These are phyloP conservation scores for Zaprionus inermis DNA, from an alignment of 1,140 invertebrate genomes.

Conservation along the genomic window DNA sequence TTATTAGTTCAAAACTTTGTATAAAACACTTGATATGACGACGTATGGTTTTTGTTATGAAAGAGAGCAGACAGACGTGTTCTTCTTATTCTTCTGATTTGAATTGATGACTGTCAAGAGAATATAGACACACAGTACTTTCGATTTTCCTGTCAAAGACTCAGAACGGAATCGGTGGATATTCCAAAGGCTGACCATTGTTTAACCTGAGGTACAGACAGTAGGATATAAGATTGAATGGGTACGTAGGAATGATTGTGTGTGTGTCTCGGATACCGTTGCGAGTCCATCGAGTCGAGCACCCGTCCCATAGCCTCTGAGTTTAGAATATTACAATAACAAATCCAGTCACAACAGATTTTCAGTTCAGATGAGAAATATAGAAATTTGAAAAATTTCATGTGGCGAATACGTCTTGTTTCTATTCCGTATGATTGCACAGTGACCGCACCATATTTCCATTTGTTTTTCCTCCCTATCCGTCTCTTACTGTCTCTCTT, in stretches of 20 bases:
- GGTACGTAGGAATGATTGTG: neutral
- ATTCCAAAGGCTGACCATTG: neutral
- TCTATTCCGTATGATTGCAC: neutral
- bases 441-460: conserved; percentile 1
- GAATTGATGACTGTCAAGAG: neutral
- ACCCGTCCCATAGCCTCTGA: conserved; percentile 12
- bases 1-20: neutral
- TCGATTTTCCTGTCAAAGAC: neutral
- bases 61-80: neutral
- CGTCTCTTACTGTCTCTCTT: too few relatives aligned
- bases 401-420: neutral
- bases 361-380: conserved; percentile 27
- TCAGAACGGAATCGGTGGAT: neutral
- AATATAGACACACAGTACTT: neutral
- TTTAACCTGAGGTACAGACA: neutral
- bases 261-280: neutral
- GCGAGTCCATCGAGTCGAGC: conserved; percentile 4
- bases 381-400: conserved; percentile 16
- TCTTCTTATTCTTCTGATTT: neutral
- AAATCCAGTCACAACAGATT: conserved; percentile 18
- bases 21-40: neutral
- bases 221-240: neutral
- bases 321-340: conserved; percentile 14
- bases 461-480: neutral
- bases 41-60: neutral